Conservation (phyloP, 2,113 vertebrate genomes). For the Aleadryas rufinucha region DNA sequence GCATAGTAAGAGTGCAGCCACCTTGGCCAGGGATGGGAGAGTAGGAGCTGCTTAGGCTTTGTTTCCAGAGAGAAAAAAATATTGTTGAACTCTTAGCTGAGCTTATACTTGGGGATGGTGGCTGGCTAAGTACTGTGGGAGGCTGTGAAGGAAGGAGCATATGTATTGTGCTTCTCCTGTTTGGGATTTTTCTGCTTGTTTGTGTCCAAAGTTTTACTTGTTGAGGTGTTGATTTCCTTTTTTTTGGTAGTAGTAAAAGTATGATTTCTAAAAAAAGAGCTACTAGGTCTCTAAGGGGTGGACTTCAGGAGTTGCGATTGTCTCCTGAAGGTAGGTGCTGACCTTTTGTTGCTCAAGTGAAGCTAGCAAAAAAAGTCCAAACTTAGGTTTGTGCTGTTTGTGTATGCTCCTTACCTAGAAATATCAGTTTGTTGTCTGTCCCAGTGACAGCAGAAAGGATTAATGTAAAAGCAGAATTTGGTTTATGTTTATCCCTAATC, state of each 20-base stretch:
- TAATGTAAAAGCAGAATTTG: constrained; percentile 7
- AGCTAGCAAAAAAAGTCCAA: background rate
- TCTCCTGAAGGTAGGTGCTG: background rate
- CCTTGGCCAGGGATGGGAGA: background rate
- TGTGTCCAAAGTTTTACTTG: background rate
- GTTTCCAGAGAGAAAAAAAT: background rate
- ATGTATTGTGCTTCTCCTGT: background rate
- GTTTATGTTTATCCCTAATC: constrained; percentile 42
- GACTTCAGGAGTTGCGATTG: background rate
- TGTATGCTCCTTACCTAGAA: background rate
- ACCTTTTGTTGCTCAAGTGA: background rate
- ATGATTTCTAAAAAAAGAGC: background rate
- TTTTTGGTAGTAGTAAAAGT: background rate
- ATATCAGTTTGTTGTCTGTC: background rate
- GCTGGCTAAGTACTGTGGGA: background rate
- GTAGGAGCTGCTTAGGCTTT: background rate
- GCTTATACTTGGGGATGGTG: background rate
- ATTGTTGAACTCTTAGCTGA: background rate
- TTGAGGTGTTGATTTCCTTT: background rate
- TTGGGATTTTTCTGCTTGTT: background rate
- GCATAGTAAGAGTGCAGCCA: background rate
- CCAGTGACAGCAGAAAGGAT: background rate
- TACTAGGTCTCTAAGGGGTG: background rate
- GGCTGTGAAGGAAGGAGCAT: background rate
- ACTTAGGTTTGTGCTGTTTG: background rate